phyloP scores from a whole-genome alignment of 1,140 invertebrate genomes.

The Musca vetustissima region DNA sequence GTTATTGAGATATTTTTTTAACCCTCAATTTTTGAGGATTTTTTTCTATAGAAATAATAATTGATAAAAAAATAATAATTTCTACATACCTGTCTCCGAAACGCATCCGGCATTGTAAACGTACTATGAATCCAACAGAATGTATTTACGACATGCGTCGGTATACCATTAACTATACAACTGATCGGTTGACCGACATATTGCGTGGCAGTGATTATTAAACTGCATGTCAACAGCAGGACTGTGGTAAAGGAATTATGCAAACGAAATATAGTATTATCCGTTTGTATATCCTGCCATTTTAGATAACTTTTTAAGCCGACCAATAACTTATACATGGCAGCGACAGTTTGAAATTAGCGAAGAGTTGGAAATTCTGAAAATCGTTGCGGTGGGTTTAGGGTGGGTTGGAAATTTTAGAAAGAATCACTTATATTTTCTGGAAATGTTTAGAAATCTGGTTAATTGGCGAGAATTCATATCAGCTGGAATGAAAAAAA shows the following conservation, averaged over 20 bases:
- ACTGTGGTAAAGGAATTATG: conserved; percentile 89
- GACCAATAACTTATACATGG: conserved; percentile 83
- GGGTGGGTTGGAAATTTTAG: neutral
- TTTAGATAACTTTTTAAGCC: conserved; percentile 80
- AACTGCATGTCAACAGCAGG: conserved; percentile 79
- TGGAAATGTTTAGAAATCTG: conserved; percentile 17
- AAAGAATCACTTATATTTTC: conserved; percentile 24
- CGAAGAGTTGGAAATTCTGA: neutral
- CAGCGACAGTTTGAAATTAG: conserved; percentile 14
- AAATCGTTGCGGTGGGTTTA: neutral
- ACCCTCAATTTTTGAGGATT: too few relatives aligned
- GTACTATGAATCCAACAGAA: conserved; percentile 92
- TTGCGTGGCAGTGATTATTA: conserved; percentile 90
- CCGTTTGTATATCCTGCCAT: conserved; percentile 78
- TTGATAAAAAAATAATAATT: conserved; percentile 12
- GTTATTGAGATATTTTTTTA: too few relatives aligned
- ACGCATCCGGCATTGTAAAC: conserved; percentile 88
- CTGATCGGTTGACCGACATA: conserved; percentile 91
- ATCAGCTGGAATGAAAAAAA: conserved; percentile 29
- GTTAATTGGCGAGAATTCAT: conserved; percentile 27
- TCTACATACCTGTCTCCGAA: conserved; percentile 71
- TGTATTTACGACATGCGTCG: conserved; percentile 80
- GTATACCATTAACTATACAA: conserved; percentile 79
- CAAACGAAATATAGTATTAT: conserved; percentile 84
- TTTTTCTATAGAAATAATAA: too few relatives aligned